Percentiles rank a stretch among this genome's conserved stretches.
Conservation (phyloP, 2,888 invertebrate species). For the Cosmia trapezina region DNA sequence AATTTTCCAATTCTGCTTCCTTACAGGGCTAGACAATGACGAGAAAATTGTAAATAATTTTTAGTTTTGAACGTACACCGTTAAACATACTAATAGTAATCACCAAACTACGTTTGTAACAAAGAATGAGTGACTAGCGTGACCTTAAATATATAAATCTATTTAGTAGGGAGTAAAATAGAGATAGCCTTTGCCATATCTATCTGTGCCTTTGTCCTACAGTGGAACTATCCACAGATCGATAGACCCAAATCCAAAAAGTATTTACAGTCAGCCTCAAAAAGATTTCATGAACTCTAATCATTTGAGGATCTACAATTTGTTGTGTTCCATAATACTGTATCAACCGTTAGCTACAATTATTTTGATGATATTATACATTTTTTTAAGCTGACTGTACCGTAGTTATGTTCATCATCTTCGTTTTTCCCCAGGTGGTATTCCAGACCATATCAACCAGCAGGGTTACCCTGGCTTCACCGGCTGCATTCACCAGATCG, state of each 20-base stretch:
- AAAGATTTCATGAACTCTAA: not conserved
- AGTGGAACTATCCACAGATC: not conserved
- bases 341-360: not conserved
- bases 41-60: too few species aligned
- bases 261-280: not conserved
- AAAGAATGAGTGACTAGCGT: too few species aligned
- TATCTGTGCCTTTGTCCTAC: not conserved
- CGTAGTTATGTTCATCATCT: not conserved
- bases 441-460: constrained; percentile 93
- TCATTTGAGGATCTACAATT: not conserved
- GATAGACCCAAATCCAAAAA: not conserved
- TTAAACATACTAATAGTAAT: too few species aligned
- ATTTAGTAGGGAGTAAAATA: not conserved
- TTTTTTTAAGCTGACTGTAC: not conserved
- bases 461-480: constrained; percentile 94
- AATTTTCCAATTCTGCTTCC: too few species aligned
- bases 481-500: constrained; percentile 96
- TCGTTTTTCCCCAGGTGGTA: constrained; percentile 91
- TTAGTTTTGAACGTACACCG: too few species aligned
- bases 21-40: too few species aligned
- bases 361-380: too few species aligned
- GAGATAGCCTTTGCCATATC: not conserved
- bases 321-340: not conserved
- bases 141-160: not conserved
- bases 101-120: too few species aligned